phyloP scores from a whole-genome alignment of 1,140 invertebrate genomes.

The Zaprionus ornatus region DNA sequence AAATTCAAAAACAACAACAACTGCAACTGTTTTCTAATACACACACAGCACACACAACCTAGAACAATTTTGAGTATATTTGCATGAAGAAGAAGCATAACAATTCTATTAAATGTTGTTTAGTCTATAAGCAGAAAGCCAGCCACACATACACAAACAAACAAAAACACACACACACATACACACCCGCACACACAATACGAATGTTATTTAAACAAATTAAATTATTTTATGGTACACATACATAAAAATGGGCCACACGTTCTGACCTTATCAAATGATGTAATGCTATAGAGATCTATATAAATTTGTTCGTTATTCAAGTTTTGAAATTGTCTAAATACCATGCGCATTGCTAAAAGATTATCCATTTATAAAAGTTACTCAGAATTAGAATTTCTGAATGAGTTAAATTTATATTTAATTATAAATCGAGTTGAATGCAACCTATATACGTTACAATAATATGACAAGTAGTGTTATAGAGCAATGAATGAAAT shows the following conservation, averaged over 20 bases:
- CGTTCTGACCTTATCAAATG: slow-evolving; percentile 17
- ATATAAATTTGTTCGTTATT: slow-evolving; percentile 21
- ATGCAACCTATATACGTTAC: not conserved
- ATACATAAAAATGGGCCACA: slow-evolving; percentile 16
- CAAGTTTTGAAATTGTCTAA: slow-evolving; percentile 19
- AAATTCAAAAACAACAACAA: slow-evolving; percentile 24
- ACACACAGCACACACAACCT: slow-evolving; percentile 47
- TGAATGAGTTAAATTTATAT: not conserved
- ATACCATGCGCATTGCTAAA: slow-evolving; percentile 1
- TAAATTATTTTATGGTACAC: slow-evolving; percentile 38
- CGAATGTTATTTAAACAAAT: slow-evolving; percentile 11
- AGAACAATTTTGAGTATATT: slow-evolving; percentile 43
- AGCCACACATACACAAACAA: not conserved
- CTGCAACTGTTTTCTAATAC: slow-evolving; percentile 55
- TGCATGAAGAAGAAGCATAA: slow-evolving; percentile 20
- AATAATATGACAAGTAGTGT: slow-evolving; percentile 9
- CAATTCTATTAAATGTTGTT: slow-evolving; percentile 75
- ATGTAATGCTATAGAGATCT: slow-evolving; percentile 12
- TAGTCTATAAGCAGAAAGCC: slow-evolving; percentile 69
- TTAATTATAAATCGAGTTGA: slow-evolving; percentile 8
- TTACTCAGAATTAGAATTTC: not conserved
- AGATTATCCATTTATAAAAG: not conserved
- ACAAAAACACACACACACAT: not conserved
- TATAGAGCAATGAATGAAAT: slow-evolving; percentile 15
- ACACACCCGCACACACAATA: not conserved